phyloP scores from a whole-genome alignment of 2,888 invertebrate genomes.

The Philhelius pedissequus region DNA sequence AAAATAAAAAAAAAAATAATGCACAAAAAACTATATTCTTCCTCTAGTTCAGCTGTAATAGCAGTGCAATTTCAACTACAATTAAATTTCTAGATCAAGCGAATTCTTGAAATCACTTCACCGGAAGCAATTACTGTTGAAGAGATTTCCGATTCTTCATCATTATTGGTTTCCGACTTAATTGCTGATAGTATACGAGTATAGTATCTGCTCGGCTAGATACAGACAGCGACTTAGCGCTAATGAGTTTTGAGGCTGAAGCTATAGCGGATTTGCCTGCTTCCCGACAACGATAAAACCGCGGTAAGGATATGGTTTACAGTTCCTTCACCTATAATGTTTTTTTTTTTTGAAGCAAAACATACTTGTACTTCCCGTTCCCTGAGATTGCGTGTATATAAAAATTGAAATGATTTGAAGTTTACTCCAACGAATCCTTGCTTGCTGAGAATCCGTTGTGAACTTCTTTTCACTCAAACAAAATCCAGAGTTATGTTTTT shows the following conservation, averaged over 20 bases:
- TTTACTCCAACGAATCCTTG: background rate
- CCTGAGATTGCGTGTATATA: slow-evolving; percentile 2
- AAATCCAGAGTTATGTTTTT: slow-evolving; percentile 21
- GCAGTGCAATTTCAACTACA: slow-evolving; percentile 59
- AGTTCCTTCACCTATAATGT: background rate
- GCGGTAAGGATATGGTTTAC: background rate
- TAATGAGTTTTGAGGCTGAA: background rate
- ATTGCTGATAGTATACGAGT: slow-evolving; percentile 47
- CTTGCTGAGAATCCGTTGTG: background rate
- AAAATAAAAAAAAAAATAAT: background rate
- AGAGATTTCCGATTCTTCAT: slow-evolving; percentile 66
- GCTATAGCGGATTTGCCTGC: slow-evolving; percentile 1
- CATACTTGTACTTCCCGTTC: background rate
- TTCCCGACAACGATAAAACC: background rate
- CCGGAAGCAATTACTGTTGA: slow-evolving; percentile 67
- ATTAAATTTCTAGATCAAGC: slow-evolving; percentile 67
- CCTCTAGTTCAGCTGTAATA: slow-evolving; percentile 3
- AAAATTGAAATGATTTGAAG: slow-evolving; percentile 27
- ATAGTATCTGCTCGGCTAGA: background rate
- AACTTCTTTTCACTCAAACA: background rate
- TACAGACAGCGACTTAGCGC: background rate
- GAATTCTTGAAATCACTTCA: slow-evolving; percentile 66
- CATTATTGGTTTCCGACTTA: slow-evolving; percentile 68
- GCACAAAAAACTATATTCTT: slow-evolving; percentile 3
- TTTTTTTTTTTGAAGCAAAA: background rate